Conservation (phyloP, 2,797 vertebrate genomes). For the Synaphobranchus kaupii region DNA sequence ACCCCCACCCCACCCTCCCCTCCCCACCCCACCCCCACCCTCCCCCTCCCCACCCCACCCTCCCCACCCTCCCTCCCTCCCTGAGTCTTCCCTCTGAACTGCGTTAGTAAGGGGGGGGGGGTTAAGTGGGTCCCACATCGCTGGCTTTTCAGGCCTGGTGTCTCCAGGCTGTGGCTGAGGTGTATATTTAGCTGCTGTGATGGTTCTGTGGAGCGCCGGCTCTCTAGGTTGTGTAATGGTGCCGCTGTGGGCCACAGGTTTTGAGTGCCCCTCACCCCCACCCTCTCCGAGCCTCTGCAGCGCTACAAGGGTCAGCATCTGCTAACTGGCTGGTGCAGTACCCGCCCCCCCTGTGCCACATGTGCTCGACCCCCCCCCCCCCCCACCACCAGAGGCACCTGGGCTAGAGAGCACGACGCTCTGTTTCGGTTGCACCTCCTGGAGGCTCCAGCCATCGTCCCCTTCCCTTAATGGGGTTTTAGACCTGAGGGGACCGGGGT, state of each 20-base stretch:
- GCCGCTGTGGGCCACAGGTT: constrained; percentile 61
- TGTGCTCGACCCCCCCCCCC: neutral
- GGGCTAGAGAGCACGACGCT: neutral
- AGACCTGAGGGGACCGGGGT: neutral
- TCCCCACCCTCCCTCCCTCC: neutral
- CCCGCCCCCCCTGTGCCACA: constrained; percentile 7
- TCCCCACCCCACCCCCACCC: constrained; percentile 25
- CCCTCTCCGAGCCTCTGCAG: constrained; percentile 35
- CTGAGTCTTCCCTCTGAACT: neutral
- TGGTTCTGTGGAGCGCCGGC: constrained; percentile 23
- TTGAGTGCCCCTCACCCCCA: constrained; percentile 36
- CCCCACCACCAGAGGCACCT: neutral
- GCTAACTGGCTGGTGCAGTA: constrained; percentile 28
- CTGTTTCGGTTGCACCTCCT: neutral
- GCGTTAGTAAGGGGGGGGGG: constrained; percentile 11
- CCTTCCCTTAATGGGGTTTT: neutral
- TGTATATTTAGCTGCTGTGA: constrained; percentile 51
- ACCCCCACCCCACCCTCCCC: neutral
- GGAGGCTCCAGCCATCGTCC: neutral
- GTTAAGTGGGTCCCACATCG: constrained; percentile 24
- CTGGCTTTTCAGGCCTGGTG: constrained; percentile 43
- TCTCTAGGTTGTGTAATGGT: constrained; percentile 55
- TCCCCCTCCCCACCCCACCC: constrained; percentile 10
- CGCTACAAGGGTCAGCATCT: constrained; percentile 42
- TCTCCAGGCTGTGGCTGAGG: constrained; percentile 45